Evolutionary conservation across 2,888 invertebrate genomes (phyloP).

Genomic region (Cephus pulcher): DNA sequence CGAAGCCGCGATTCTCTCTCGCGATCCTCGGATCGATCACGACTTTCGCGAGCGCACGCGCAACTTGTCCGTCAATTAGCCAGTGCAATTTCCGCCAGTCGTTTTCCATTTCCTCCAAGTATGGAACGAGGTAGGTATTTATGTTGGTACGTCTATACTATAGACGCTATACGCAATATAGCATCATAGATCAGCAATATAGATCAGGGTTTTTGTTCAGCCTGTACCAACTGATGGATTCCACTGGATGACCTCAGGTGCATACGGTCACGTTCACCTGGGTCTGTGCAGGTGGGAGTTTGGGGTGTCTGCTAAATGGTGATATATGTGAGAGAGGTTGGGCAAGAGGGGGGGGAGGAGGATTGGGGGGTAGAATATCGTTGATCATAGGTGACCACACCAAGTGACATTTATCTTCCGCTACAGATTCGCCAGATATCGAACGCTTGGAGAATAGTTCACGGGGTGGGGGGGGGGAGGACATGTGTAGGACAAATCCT

Average conservation of each 20-base stretch:
- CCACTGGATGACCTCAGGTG: neutral
- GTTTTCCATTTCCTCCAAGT: neutral
- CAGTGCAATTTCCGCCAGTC: neutral
- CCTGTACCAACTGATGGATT: neutral
- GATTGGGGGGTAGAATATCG: neutral
- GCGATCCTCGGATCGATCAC: neutral
- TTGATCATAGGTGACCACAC: constrained; percentile 28
- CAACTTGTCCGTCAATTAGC: neutral
- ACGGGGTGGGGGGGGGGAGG: constrained; percentile 42
- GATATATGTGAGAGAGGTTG: neutral
- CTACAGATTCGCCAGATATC: constrained; percentile 39
- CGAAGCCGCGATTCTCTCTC: neutral
- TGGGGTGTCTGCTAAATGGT: neutral
- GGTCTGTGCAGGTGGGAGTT: neutral
- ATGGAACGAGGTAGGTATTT: neutral
- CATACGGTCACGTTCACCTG: neutral
- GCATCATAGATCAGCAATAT: too few relatives aligned
- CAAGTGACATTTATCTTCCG: constrained; percentile 58
- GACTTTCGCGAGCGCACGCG: neutral
- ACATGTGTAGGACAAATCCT: constrained; percentile 64
- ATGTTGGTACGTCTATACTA: neutral
- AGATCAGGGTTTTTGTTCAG: neutral
- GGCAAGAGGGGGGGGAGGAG: neutral
- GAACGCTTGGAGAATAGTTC: constrained; percentile 60
- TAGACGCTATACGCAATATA: neutral